Percentiles rank a stretch among this genome's conserved stretches.
Evolutionary conservation across 2,888 invertebrate species (phyloP).

Genomic region (Aphidius colemani): DNA sequence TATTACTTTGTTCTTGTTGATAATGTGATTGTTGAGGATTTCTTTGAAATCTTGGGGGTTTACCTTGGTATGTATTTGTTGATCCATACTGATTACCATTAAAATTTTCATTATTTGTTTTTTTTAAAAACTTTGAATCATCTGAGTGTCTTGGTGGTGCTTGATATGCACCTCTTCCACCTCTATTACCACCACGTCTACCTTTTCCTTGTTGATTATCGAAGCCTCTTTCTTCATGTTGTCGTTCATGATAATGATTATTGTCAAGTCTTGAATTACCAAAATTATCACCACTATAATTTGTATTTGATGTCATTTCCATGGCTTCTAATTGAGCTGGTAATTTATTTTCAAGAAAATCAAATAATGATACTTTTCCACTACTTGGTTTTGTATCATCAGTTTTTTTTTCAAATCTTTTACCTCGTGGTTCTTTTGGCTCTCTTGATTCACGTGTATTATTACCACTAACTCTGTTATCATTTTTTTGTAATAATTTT

Average conservation of each 20-base stretch:
- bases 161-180: constrained; percentile 48
- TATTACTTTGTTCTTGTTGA: constrained; percentile 35
- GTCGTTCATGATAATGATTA: constrained; percentile 45
- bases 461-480: constrained; percentile 40
- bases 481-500: constrained; percentile 66
- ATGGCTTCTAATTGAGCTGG: constrained; percentile 63
- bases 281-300: constrained; percentile 29
- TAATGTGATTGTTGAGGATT: constrained; percentile 53
- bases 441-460: constrained; percentile 47
- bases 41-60: constrained; percentile 69
- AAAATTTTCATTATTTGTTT: constrained; percentile 37
- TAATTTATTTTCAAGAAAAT: constrained; percentile 81
- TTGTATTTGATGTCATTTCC: constrained; percentile 56
- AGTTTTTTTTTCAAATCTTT: constrained; percentile 58
- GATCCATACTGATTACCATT: constrained; percentile 40
- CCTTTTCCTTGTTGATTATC: constrained; percentile 43
- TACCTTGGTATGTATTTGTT: constrained; percentile 50
- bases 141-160: constrained; percentile 46
- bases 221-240: constrained; percentile 39
- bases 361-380: constrained; percentile 79
- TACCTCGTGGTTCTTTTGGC: constrained; percentile 61
- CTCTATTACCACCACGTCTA: constrained; percentile 49
- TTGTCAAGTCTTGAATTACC: constrained; percentile 41
- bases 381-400: constrained; percentile 73
- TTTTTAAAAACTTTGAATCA: constrained; percentile 40